phyloP scores from a whole-genome alignment of 2,888 invertebrate genomes.

The Drosophila neotestacea region DNA sequence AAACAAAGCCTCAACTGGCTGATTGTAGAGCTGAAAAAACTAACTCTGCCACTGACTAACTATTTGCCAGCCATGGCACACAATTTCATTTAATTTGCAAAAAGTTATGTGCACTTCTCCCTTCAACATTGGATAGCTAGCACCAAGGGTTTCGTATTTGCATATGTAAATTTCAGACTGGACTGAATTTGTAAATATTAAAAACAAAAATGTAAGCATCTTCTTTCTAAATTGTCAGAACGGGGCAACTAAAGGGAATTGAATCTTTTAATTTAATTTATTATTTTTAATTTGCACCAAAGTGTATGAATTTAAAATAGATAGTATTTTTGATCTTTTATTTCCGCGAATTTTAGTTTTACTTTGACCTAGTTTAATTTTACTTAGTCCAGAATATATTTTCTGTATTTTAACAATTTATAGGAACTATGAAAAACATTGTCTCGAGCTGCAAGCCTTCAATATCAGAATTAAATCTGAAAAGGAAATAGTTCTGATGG shows the following conservation, averaged over 20 bases:
- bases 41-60: background rate
- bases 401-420: too few species aligned
- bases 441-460: too few species aligned
- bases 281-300: background rate
- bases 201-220: background rate
- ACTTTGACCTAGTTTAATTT: too few species aligned
- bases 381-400: too few species aligned
- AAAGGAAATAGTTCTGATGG: too few species aligned
- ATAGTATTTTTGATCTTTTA: too few species aligned
- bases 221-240: background rate
- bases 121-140: slow-evolving; percentile 23
- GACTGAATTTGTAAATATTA: background rate
- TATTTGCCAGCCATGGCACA: background rate
- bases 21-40: slow-evolving; percentile 14
- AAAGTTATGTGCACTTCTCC: slow-evolving; percentile 42
- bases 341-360: too few species aligned
- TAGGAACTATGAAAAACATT: too few species aligned
- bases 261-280: background rate
- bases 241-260: background rate
- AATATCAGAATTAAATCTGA: too few species aligned
- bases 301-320: too few species aligned
- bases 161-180: slow-evolving; percentile 29
- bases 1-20: slow-evolving; percentile 17
- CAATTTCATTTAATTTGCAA: slow-evolving; percentile 63
- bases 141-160: slow-evolving; percentile 26